Conservation (phyloP, 2,113 vertebrate species). For the Bos javanicus region DNA sequence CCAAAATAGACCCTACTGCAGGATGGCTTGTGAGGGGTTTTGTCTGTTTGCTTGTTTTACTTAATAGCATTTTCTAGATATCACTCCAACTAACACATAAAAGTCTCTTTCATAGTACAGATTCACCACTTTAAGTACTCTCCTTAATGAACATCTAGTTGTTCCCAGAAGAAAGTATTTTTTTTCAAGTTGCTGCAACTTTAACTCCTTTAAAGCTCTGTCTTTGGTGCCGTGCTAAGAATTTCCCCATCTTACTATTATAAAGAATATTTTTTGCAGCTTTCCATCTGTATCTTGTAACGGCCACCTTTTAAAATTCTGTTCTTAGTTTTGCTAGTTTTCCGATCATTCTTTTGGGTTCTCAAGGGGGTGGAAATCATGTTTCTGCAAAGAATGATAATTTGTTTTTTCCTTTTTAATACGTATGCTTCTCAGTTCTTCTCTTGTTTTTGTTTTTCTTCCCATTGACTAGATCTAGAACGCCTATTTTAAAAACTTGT, state of each 20-base stretch:
- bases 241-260: background rate
- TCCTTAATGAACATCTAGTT: background rate
- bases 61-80: background rate
- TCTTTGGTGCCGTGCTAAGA: background rate
- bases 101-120: background rate
- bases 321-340: background rate
- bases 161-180: background rate
- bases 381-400: background rate
- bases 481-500: background rate
- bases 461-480: background rate
- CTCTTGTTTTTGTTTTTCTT: background rate
- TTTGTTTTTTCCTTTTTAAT: background rate
- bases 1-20: background rate
- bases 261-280: background rate
- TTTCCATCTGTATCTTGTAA: background rate
- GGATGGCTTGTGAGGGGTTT: background rate
- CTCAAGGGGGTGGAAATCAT: background rate
- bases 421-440: background rate
- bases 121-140: background rate
- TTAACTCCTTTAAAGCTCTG: background rate
- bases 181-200: background rate
- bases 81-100: background rate
- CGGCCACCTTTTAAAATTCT: background rate
- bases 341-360: background rate
- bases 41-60: background rate